Evolutionary conservation across 2,888 invertebrate genomes (phyloP), one percentile per base, ranked within the genome.

Genomic region (Andrena minutula): DNA sequence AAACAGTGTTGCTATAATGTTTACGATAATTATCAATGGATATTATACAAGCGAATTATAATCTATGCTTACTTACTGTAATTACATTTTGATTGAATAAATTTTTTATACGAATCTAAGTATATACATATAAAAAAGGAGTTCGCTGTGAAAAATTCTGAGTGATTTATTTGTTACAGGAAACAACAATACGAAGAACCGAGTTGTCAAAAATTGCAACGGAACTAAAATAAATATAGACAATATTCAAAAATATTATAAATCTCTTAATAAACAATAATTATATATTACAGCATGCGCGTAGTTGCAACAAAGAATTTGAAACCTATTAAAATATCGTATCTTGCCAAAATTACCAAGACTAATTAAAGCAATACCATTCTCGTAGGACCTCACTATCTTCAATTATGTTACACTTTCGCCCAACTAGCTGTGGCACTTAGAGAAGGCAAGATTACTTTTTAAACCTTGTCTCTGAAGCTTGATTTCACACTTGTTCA

Each of bases 351-450:
- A 35, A 26, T n/a, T 20, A 58, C 49, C 32, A 35, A 63, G 30
- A 64, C 51, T 28, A 12, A 79, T 61, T 60, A 26, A 68, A 68
- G n/a, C 10, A 53, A 66, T 26, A 6, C 47, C 26, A 32, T 65
- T 56, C 35, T n/a, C 41, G 41, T 16, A 23, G 56, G 32, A 63
- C 23, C 41, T n/a, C 10, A n/a, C 5, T 60, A 28, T 12, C 10
- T 66, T 20, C 16, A 4, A 26, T 49, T 53, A 60, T 58, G 4
- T 53, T 71, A 23, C 10, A 41, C 20, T 32, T 58, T 77, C 56
- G 2, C 10, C 28, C 47, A 75, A 64, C 71, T 78, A 75, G 20
- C 73, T 79, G 28, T 66, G 78, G 61, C 69, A 73, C 64, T 79
- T 58, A 26, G 82, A 72, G n/a, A 69, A 64, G 16, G 68, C 30